Evolutionary conservation across 1,140 invertebrate species (phyloP).

Genomic region (Aphaenogaster ashmeadi): DNA sequence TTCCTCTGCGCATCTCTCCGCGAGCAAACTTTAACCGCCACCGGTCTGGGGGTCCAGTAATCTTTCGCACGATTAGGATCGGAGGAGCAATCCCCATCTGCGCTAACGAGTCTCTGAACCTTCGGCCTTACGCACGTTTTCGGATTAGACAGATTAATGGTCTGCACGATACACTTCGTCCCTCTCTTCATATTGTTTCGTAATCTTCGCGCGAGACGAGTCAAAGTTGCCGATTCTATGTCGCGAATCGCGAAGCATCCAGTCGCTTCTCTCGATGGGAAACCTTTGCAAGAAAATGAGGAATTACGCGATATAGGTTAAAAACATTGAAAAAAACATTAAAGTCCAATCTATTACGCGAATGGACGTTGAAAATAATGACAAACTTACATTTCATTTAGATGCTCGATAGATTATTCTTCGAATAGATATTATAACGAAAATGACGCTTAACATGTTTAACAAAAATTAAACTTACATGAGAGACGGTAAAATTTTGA

Average conservation of each 20-base stretch:
- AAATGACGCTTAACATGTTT: not conserved
- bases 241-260: not conserved
- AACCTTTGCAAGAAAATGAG: not conserved
- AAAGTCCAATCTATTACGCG: not conserved
- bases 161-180: slow-evolving; percentile 70
- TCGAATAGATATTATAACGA: not conserved
- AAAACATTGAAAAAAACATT: not conserved
- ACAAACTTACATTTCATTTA: not conserved
- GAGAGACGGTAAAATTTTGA: not conserved
- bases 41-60: slow-evolving; percentile 62
- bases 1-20: slow-evolving; percentile 72
- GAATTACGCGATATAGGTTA: not conserved
- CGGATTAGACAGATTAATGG: slow-evolving; percentile 79
- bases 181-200: slow-evolving; percentile 73
- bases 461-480: slow-evolving; percentile 11
- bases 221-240: not conserved
- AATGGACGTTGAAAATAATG: not conserved
- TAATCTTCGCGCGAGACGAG: not conserved
- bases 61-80: not conserved
- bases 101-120: slow-evolving; percentile 71
- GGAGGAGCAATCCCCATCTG: slow-evolving; percentile 67
- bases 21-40: slow-evolving; percentile 73
- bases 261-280: not conserved
- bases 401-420: not conserved
- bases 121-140: slow-evolving; percentile 72